phyloP scores from a whole-genome alignment of 2,888 invertebrate genomes.

The Listrodromus nycthemerus region DNA sequence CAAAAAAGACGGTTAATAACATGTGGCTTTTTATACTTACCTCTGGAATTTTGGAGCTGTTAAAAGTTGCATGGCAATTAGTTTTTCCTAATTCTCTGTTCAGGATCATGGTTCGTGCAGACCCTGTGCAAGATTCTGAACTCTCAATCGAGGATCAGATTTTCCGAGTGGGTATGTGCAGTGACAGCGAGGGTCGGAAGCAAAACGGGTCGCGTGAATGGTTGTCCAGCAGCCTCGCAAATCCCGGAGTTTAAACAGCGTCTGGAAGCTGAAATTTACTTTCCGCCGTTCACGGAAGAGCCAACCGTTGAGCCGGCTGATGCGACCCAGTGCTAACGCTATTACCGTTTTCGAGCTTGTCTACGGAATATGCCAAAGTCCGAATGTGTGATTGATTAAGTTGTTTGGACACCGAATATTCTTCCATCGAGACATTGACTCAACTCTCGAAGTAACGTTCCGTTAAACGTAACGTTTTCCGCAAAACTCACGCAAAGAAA shows the following conservation, averaged over 20 bases:
- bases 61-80: not conserved
- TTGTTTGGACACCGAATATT: not conserved
- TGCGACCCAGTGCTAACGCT: not conserved
- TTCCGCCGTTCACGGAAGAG: constrained; percentile 42
- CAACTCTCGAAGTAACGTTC: not conserved
- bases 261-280: constrained; percentile 31
- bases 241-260: constrained; percentile 43
- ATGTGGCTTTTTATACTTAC: not conserved
- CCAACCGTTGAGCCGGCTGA: not conserved
- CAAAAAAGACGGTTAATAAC: constrained; percentile 67
- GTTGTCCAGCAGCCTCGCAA: constrained; percentile 38
- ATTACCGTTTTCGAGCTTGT: not conserved
- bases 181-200: constrained; percentile 65
- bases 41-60: not conserved
- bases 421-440: constrained; percentile 5
- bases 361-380: constrained; percentile 13
- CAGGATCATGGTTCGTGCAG: constrained; percentile 78
- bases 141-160: constrained; percentile 43
- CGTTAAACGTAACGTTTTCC: not conserved
- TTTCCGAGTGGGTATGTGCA: constrained; percentile 49
- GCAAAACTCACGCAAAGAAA: not conserved
- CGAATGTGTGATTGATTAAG: constrained; percentile 31
- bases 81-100: not conserved
- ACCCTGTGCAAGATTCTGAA: constrained; percentile 72
- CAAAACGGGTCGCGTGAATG: constrained; percentile 17